Base-by-base conservation (phyloP, 2,888 invertebrate species). In the Brenthis daphne region DNA sequence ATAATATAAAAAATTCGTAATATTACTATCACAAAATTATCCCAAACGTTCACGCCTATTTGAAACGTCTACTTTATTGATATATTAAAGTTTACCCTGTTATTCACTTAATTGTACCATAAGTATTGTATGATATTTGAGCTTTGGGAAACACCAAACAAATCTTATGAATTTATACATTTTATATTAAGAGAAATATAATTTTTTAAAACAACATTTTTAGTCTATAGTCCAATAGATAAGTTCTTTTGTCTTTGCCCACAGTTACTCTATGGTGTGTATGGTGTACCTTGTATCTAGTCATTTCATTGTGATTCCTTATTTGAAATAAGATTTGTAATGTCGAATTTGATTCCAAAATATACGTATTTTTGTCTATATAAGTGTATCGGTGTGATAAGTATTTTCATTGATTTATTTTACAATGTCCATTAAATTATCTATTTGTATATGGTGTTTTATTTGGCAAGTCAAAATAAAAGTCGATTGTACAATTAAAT, bases 401-500 rank as follows among this genome's bases (percentile, higher is more conserved):
- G 48, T 85, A 86, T 82, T 85, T 88, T 88, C 85, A 80, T 87
- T 90, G 88, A 79, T 90, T 91, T 86, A 85, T 76, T 91, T 90
- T 90, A 92, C 88, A 88, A 89, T 87, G 85, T 91, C 88, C 85
- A 92, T 90, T 91, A 92, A 90, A 91, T 83, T 85, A 83, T 90
- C 87, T 88, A 86, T 90, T 88, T 89, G 79, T 90, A 90, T 85
- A 77, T 81, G 71, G 69, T 78, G 82, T 83, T 89, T 80, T 75
- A 67, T 58, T 63, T 66, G 5, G n/a, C 48, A 12, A 13, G 20
- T 5, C 37, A 16, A 64, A 70, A 70, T 66, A 69, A 89, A 89
- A 89, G 68, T 68, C 72, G 58, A n/a, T 64, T 70, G 77, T 73
- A 88, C 88, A 83, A 82, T 81, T 75, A 75, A 48, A 58, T 68